phyloP scores from a whole-genome alignment of 2,113 vertebrate genomes.

The Triplophysa tibetana region DNA sequence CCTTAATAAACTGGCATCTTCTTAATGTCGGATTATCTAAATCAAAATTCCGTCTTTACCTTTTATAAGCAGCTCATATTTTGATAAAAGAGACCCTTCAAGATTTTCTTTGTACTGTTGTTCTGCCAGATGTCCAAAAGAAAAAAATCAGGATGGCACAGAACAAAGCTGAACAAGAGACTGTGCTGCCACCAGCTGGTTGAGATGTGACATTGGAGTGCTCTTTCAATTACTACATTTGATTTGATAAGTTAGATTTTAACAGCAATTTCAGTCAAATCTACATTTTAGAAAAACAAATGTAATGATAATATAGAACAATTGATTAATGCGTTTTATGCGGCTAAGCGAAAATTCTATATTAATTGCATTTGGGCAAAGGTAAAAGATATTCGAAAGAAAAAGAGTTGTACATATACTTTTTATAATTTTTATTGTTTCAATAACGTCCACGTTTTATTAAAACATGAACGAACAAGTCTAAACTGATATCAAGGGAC shows the following conservation, averaged over 20 bases:
- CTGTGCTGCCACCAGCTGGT: slow-evolving; percentile 71
- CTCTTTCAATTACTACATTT: background rate
- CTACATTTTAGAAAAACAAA: background rate
- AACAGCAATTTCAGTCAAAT: background rate
- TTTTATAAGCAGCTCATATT: too few species aligned
- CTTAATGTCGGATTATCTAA: too few species aligned
- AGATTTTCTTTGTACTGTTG: too few species aligned
- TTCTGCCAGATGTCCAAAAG: background rate
- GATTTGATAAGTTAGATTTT: background rate
- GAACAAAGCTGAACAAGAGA: slow-evolving; percentile 15
- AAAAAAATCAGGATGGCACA: too few species aligned
- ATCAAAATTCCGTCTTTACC: too few species aligned
- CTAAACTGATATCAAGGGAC: slow-evolving; percentile 40
- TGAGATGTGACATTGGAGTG: slow-evolving; percentile 15
- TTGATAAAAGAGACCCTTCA: too few species aligned
- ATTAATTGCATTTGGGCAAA: too few species aligned
- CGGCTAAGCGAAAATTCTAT: too few species aligned
- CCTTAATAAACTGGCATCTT: too few species aligned
- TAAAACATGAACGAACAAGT: background rate
- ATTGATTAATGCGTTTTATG: background rate
- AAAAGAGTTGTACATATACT: background rate
- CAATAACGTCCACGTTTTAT: background rate
- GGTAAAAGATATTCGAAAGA: too few species aligned
- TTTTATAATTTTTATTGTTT: background rate
- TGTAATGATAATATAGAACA: too few species aligned